These are phyloP conservation scores for Nasonia oneida DNA, from an alignment of 2,888 invertebrate species.

Conservation along the genomic window DNA sequence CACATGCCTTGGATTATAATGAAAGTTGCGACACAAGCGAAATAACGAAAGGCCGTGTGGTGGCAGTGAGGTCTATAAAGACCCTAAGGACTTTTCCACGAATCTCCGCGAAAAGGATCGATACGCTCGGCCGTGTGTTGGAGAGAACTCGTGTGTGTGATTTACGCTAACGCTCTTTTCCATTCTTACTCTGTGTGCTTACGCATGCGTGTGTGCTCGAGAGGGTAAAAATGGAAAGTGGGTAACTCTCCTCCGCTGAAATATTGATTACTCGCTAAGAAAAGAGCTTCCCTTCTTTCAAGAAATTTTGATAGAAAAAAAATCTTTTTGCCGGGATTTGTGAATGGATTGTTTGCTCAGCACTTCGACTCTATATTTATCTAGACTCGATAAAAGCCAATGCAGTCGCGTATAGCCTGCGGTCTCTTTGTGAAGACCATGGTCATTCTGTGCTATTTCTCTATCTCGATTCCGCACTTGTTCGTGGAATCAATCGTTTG, in stretches of 20 bases:
- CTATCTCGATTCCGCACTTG: neutral
- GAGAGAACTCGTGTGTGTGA: neutral
- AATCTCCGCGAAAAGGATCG: constrained; percentile 25
- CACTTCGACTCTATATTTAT: constrained; percentile 2
- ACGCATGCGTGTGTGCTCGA: neutral
- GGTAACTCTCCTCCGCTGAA: constrained; percentile 18
- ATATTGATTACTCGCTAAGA: constrained; percentile 15
- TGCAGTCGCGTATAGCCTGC: neutral
- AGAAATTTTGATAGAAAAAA: neutral
- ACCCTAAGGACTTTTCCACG: constrained; percentile 26
- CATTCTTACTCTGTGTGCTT: neutral
- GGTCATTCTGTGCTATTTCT: neutral
- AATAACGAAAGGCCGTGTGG: neutral
- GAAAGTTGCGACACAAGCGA: neutral
- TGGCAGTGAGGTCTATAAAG: neutral
- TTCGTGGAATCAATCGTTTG: neutral
- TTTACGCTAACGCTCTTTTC: neutral
- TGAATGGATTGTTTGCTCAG: constrained; percentile 26
- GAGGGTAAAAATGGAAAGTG: constrained; percentile 44
- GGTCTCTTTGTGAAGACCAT: neutral
- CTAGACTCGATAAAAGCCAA: constrained; percentile 20
- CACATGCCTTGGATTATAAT: neutral
- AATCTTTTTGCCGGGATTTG: neutral
- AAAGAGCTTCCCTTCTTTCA: constrained; percentile 8
- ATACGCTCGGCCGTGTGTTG: neutral